These are phyloP conservation scores for Metellina segmentata DNA, from an alignment of 2,888 invertebrate genomes.

Conservation along the genomic window DNA sequence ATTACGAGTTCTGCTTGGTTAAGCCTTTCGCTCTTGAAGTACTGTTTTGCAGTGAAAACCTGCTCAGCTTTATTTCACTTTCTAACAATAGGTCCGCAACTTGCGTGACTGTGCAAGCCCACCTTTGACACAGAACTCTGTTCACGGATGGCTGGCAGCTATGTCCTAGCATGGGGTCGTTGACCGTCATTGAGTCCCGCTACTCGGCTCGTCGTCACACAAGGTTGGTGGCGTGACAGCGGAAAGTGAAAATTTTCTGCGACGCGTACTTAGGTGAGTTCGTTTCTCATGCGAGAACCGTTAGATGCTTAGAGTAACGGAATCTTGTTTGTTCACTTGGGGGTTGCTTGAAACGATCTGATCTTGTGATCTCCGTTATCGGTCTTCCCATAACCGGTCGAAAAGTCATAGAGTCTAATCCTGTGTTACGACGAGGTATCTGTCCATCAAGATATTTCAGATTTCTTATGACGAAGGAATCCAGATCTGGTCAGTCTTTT, in stretches of 20 bases:
- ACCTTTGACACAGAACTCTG: slow-evolving; percentile 68
- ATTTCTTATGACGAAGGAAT: too few relatives aligned
- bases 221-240: slow-evolving; percentile 65
- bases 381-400: too few relatives aligned
- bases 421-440: too few relatives aligned
- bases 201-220: slow-evolving; percentile 46
- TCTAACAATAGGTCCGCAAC: slow-evolving; percentile 61
- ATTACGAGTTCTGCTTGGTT: slow-evolving; percentile 66
- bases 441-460: too few relatives aligned
- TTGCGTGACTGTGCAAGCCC: slow-evolving; percentile 59
- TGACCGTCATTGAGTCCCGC: slow-evolving; percentile 70
- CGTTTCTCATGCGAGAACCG: slow-evolving; percentile 25
- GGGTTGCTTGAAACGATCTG: neutral
- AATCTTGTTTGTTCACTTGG: slow-evolving; percentile 7
- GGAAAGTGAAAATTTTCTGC: slow-evolving; percentile 67
- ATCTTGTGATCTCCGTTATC: too few relatives aligned
- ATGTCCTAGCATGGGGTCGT: slow-evolving; percentile 58
- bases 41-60: slow-evolving; percentile 61
- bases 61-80: slow-evolving; percentile 68
- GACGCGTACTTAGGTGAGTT: slow-evolving; percentile 19
- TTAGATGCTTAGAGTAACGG: neutral
- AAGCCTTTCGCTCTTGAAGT: slow-evolving; percentile 75
- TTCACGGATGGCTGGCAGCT: slow-evolving; percentile 68
- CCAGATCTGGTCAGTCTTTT: too few relatives aligned
- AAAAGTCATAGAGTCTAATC: too few relatives aligned